These are phyloP conservation scores for Anolis carolinensis DNA, from an alignment of 2,113 vertebrate species.

Conservation along the genomic window DNA sequence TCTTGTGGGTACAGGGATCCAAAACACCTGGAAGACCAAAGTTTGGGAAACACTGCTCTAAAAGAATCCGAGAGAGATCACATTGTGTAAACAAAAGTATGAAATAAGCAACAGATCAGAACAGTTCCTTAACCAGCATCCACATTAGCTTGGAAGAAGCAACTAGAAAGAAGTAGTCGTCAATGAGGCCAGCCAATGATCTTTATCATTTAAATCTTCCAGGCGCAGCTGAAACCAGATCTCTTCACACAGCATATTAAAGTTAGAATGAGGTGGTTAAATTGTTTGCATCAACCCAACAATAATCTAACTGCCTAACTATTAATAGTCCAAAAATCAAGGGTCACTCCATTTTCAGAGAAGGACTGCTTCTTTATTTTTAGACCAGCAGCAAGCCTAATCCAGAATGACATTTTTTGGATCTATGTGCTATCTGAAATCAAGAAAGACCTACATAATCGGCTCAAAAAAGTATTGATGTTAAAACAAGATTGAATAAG, in stretches of 20 bases:
- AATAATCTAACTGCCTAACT: neutral
- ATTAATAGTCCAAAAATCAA: neutral
- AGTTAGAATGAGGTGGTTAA: neutral
- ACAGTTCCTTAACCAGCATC: too few species aligned
- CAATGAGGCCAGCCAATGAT: too few species aligned
- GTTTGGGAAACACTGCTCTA: too few species aligned
- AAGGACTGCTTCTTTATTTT: neutral
- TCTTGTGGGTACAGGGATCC: too few species aligned
- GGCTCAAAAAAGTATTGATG: neutral
- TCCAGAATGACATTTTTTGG: neutral
- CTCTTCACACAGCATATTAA: neutral
- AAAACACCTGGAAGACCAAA: too few species aligned
- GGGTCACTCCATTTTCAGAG: neutral
- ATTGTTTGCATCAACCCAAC: neutral
- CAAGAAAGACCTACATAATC: neutral
- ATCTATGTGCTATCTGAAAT: neutral
- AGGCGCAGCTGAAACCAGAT: neutral
- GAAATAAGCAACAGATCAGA: too few species aligned
- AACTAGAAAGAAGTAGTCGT: too few species aligned
- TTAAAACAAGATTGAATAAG: constrained; percentile 24
- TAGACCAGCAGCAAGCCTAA: neutral
- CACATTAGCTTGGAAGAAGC: too few species aligned
- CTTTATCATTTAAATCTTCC: neutral
- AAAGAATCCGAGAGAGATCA: too few species aligned
- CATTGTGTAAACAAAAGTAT: too few species aligned